Conservation (phyloP, 2,113 vertebrate genomes). For the Ctenodactylus gundi region DNA sequence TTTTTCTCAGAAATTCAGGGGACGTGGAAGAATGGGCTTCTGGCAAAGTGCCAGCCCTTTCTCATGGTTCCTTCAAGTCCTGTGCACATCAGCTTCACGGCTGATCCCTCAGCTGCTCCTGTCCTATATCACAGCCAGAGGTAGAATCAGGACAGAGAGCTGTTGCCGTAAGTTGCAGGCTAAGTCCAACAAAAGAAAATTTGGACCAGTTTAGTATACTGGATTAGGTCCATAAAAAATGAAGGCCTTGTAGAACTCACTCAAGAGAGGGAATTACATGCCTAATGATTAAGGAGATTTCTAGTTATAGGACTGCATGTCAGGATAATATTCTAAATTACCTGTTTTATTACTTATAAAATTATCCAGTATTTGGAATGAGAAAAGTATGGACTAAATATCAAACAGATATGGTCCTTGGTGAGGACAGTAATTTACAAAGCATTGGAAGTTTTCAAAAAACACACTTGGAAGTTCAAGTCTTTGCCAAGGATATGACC, state of each 20-base stretch:
- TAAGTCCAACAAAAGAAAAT: constrained; percentile 46
- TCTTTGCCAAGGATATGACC: constrained; percentile 41
- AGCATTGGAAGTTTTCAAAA: constrained; percentile 30
- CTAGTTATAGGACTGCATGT: neutral
- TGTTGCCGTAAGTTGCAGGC: neutral
- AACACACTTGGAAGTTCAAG: constrained; percentile 17
- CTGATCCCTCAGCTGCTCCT: neutral
- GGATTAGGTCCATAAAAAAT: constrained; percentile 23
- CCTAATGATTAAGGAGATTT: neutral
- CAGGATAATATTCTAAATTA: neutral
- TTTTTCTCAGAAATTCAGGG: neutral
- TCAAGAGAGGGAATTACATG: constrained; percentile 46
- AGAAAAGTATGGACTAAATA: neutral
- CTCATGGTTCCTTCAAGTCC: neutral
- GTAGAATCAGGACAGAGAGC: neutral
- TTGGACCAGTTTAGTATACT: neutral
- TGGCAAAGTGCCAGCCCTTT: neutral
- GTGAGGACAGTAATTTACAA: neutral
- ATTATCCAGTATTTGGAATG: neutral
- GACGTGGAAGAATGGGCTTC: neutral
- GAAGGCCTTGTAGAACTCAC: constrained; percentile 27
- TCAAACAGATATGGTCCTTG: neutral
- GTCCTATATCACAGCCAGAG: neutral
- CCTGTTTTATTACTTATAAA: neutral
- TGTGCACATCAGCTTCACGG: neutral